These are phyloP conservation scores for Aproaerema taeniolella DNA, from an alignment of 2,888 invertebrate genomes.

Conservation along the genomic window DNA sequence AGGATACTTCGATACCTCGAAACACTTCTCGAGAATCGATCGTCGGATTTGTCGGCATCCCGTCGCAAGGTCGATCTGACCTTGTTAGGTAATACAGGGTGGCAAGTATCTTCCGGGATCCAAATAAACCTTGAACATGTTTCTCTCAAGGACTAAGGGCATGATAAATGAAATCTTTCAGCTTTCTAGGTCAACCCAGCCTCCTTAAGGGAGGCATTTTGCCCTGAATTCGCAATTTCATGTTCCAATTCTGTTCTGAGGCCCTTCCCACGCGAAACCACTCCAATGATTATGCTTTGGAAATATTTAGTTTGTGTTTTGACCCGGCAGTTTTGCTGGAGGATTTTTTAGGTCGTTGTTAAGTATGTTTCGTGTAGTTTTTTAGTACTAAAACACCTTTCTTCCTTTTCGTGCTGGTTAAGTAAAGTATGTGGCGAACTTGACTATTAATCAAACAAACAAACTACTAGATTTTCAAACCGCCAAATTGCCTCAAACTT, in stretches of 20 bases:
- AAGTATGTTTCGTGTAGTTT: no score
- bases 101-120: conserved; percentile 57
- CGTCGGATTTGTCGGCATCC: conserved; percentile 37
- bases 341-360: no score
- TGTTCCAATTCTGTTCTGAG: conserved; percentile 19
- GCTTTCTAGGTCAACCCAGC: conserved; percentile 52
- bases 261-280: no score
- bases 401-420: no score
- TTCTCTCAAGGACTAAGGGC: conserved; percentile 53
- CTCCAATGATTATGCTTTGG: no score
- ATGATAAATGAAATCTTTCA: conserved; percentile 61
- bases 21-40: conserved; percentile 28
- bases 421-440: no score
- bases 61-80: conserved; percentile 41
- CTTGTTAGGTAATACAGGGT: conserved; percentile 43
- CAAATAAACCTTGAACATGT: conserved; percentile 53
- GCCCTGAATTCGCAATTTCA: conserved; percentile 48
- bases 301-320: no score
- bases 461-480: no score
- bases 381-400: no score
- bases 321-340: no score
- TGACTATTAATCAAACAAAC: no score
- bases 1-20: background rate
- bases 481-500: no score
- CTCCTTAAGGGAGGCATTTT: conserved; percentile 33